Evolutionary conservation across 2,113 vertebrate species (phyloP).

Genomic region (Corythornis vintsioides): DNA sequence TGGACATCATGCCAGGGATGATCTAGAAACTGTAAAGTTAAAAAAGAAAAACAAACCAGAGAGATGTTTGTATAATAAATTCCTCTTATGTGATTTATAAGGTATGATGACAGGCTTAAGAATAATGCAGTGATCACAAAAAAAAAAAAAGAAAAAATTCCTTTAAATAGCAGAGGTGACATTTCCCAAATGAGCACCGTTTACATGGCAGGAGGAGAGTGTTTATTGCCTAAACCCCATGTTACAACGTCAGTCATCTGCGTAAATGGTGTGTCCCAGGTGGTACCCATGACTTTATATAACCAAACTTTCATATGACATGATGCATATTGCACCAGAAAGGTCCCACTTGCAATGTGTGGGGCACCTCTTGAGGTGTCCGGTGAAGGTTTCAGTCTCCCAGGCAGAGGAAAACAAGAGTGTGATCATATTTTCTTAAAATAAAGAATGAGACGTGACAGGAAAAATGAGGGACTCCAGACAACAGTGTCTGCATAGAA

Average conservation of each 20-base stretch:
- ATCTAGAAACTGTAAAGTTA: not conserved
- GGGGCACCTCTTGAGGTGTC: not conserved
- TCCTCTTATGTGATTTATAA: not conserved
- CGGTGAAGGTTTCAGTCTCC: not conserved
- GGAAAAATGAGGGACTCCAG: not conserved
- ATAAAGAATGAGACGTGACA: not conserved
- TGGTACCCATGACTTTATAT: not conserved
- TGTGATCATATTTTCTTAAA: not conserved
- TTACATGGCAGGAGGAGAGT: not conserved
- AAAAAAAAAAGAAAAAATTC: not conserved
- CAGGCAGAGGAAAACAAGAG: not conserved
- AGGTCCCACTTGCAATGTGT: not conserved
- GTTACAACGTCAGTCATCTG: not conserved
- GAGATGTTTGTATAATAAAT: not conserved
- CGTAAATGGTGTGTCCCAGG: not conserved
- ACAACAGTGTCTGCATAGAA: not conserved
- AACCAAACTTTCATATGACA: not conserved
- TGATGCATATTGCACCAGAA: not conserved
- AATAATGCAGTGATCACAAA: constrained; percentile 4
- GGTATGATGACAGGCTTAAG: not conserved
- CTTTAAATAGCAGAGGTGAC: constrained; percentile 17
- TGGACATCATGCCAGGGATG: not conserved
- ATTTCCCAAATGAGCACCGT: not conserved
- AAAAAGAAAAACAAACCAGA: not conserved
- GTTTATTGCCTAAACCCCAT: not conserved